Evolutionary conservation across 1,140 invertebrate species (phyloP), one percentile per base, ranked within the genome.

Genomic region (Doryteuthis pealeii): DNA sequence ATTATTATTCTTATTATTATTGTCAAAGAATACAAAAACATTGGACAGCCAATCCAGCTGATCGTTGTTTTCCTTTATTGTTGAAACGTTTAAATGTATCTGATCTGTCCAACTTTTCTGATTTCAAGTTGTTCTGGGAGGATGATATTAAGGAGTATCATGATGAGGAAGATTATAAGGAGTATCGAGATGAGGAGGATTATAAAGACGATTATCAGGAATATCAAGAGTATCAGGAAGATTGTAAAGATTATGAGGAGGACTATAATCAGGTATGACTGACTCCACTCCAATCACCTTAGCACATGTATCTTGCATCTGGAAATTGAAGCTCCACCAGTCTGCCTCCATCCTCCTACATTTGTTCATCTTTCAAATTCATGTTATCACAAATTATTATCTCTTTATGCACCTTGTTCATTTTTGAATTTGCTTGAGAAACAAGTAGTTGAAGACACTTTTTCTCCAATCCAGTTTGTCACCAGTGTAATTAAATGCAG

Each of bases 201-300:
- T 62, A 62, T 62, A 22, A 62, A 22, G 54, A 62, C 22, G 54
- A 62, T 62, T 62, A 62, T 62, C 18, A 62, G 26, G 54, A 62
- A n/a, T 62, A 62, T 62, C 54, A 62, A 28, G 54, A 62, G 54
- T 62, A 62, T 62, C 54, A 62, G 26, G 54, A 62, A 28, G 54
- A 62, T 62, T 62, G 26, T 62, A 62, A 62, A 62, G 54, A 62
- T 62, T 62, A 62, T 62, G 54, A 62, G 18, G 54, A 62, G 54
- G 54, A 62, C 54, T 62, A 62, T 62, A 62, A 62, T 62, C 54
- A 62, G 54, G 54, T 62, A 62, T 62, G 54, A 62, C 54, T 62
- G 54, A 62, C 10, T 62, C 18, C 54, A 62, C 54, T 62, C 54
- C 54, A 62, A 62, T 62, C 26, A 62, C 54, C 26, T 28, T 62